A percentile compares a stretch with the other conserved stretches of the same genome.
Evolutionary conservation across 2,797 vertebrate species (phyloP).

Genomic region (Neosalanx taihuensis): DNA sequence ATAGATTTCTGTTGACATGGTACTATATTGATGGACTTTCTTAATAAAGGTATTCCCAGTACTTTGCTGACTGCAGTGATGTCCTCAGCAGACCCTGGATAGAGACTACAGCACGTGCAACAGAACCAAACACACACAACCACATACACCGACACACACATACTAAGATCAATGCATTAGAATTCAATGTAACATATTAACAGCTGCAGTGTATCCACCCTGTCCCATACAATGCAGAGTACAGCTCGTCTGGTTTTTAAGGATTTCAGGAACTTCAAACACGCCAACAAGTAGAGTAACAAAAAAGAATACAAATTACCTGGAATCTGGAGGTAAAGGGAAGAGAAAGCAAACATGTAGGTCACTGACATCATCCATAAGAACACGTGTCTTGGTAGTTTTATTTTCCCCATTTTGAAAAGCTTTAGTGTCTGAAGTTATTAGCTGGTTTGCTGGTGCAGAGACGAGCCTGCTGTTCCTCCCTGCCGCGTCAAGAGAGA

Average conservation of each 20-base stretch:
- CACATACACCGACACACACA: no score
- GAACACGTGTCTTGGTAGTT: slow-evolving; percentile 58
- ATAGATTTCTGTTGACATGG: not conserved
- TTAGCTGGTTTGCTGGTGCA: not conserved
- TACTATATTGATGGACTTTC: no score
- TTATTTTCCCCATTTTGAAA: slow-evolving; percentile 45
- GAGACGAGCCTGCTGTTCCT: not conserved
- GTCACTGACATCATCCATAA: slow-evolving; percentile 70
- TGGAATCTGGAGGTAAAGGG: slow-evolving; percentile 78
- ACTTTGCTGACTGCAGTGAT: not conserved
- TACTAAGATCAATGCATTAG: not conserved
- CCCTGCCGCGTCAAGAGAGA: not conserved
- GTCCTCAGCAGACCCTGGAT: not conserved
- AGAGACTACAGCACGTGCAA: not conserved
- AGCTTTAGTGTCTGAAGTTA: not conserved
- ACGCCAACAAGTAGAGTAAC: no score
- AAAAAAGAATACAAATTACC: slow-evolving; percentile 54
- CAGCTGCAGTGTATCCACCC: no score
- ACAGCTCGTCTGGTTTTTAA: not conserved
- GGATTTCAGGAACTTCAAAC: no score
- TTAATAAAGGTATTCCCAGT: no score
- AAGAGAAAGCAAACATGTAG: slow-evolving; percentile 76
- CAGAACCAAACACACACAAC: not conserved
- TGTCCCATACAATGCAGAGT: no score
- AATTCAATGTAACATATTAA: no score